These are phyloP conservation scores for Echeneis naucrates DNA, from an alignment of 2,797 vertebrate species.

Conservation along the genomic window DNA sequence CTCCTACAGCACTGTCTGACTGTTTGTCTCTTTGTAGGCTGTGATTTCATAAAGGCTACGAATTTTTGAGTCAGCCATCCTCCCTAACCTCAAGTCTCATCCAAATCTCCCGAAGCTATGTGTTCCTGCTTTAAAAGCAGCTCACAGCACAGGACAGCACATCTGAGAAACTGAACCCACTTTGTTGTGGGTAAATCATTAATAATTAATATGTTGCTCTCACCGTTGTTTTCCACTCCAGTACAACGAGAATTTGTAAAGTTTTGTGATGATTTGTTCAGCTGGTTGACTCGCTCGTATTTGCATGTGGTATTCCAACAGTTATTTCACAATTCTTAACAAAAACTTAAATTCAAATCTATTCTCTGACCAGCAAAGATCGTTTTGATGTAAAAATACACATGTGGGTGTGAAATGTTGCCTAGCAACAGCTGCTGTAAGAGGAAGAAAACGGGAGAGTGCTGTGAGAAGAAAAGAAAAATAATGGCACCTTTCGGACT, in stretches of 20 bases:
- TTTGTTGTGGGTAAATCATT: not conserved
- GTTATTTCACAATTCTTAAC: not conserved
- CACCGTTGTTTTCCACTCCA: constrained; percentile 1
- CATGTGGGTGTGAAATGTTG: constrained; percentile 59
- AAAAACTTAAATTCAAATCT: constrained; percentile 2
- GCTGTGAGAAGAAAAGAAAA: constrained; percentile 33
- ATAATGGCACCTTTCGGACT: constrained; percentile 24
- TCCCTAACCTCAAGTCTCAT: constrained; percentile 4
- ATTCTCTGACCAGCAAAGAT: constrained; percentile 37
- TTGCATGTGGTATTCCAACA: not conserved
- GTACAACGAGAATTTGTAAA: constrained; percentile 1
- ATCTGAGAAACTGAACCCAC: constrained; percentile 8
- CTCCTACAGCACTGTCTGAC: not conserved
- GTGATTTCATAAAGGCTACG: not conserved
- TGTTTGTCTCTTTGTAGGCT: not conserved
- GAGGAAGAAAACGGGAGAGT: constrained; percentile 36
- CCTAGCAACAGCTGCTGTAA: constrained; percentile 67
- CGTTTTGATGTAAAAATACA: constrained; percentile 50
- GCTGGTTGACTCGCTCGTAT: not conserved
- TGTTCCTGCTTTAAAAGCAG: constrained; percentile 14
- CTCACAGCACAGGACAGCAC: constrained; percentile 7
- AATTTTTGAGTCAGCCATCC: not conserved
- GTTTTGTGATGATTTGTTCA: not conserved
- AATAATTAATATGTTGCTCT: not conserved
- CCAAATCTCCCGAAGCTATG: constrained; percentile 8